These are phyloP conservation scores for Lagopus muta DNA, from an alignment of 2,113 vertebrate species.

Conservation along the genomic window DNA sequence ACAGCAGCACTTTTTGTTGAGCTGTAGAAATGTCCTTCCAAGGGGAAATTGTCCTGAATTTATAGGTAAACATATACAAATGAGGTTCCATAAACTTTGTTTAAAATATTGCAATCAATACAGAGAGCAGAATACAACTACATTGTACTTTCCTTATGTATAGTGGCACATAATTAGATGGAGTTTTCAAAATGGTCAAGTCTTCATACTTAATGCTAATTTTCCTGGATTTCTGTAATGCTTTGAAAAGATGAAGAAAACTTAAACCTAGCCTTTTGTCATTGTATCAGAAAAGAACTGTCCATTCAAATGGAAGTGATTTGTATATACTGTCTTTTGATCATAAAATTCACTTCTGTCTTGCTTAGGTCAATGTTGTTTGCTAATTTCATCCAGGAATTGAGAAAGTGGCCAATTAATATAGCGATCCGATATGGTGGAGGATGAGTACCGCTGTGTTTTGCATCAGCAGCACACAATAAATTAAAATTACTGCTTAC, in stretches of 20 bases:
- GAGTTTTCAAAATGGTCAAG: neutral
- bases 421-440: neutral
- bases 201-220: neutral
- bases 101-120: neutral
- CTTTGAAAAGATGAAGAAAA: neutral
- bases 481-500: neutral
- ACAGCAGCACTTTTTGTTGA: neutral
- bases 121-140: neutral
- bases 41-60: neutral
- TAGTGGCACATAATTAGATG: neutral
- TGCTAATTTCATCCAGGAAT: neutral
- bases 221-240: neutral
- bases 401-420: neutral
- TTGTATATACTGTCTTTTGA: neutral
- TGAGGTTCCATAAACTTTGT: neutral
- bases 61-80: neutral
- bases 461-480: neutral
- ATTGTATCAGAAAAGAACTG: neutral
- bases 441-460: neutral
- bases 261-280: neutral
- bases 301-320: neutral
- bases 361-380: neutral
- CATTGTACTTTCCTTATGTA: neutral
- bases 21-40: neutral
- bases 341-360: neutral